Base-by-base conservation (phyloP, 1,140 invertebrate genomes). In the Eueides isabella region DNA sequence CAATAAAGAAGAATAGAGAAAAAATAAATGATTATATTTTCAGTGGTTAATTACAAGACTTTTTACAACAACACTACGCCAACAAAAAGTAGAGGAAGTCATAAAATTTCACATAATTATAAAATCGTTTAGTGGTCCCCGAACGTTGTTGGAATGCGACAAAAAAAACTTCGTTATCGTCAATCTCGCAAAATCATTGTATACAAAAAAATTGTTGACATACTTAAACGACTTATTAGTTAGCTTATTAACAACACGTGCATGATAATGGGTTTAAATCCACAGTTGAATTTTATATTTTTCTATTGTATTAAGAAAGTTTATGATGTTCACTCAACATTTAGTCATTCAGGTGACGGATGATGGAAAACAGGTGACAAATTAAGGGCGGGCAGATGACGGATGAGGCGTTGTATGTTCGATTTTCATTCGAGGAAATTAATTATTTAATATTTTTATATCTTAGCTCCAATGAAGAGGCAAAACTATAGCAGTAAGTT, bases 71-170 rank as follows among this genome's bases (percentile, higher is more conserved):
- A 26, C 1, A 5, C 23, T 23, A 55, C 1, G 9, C 33, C 38
- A 69, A 71, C 70, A 74, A 73, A 74, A 71, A 66, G 61, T 31
- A 38, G 61, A 62, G 85, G 87, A 85, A 88, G 85, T 86, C 82
- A 82, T 84, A 85, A 81, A 87, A 76, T 85, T 79, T 79, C 81
- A 80, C 81, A 78, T 83, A 85, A 86, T 85, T 80, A 86, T 78
- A 66, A 61, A 68, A 80, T 77, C 74, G 78, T 83, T 83, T 80
- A 84, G 83, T 81, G 76, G 73, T 84, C 80, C 79, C 80, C 63
- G 41, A 76, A 74, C 71, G 79, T 65, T 76, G 35, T 29, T 72
- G 63, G 85, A 87, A 87, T 85, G 75, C 69, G 63, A 72, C 72
- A 79, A 84, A 86, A 85, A 84, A 84, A 77, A 74, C n/a, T 48